Base-by-base conservation (phyloP, 2,113 vertebrate genomes). In the Chauna torquata region DNA sequence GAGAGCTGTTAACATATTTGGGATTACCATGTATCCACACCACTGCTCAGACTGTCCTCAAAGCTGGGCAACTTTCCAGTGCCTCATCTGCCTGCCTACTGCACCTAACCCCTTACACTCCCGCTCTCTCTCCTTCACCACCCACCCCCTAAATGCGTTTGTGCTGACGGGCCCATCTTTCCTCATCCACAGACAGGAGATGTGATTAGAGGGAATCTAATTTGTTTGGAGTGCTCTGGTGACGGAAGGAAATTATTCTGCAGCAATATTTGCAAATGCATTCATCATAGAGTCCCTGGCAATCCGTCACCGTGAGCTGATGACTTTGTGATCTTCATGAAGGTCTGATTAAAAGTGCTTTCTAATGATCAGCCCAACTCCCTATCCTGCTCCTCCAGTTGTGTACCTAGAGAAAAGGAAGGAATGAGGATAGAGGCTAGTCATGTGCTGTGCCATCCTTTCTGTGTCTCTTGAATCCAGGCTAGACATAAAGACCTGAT, bases 121-220 rank as follows among this genome's bases (percentile, higher is more conserved):
- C 62, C 16, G 25, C 86, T 89, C 85, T 79, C n/a, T 91, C 78
- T 74, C 89, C 61, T 96, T 72, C 3, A 2, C 91, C 70, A 52
- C 96, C 94, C 66, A 5, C 76, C 94, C 86, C 96, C 82, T 93
- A 92, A 96, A 91, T 92, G 94, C 65, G 4, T 97, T 98, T 98
- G 83, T 95, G 94, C 94, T 97, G 97, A 97, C 81, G 94, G 85
- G 93, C 87, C 92, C 96, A 96, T 97, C 96, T 98, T 98, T 98
- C 95, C 96, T 98, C 88, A 96, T 97, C 96, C 91, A 88, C 86
- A 97, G 96, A 97, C 95, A 97, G 95, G 96, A 98, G 96, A 98
- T 98, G 96, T 98, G 97, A 98, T 98, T 98, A 98, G 97, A 98
- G 90, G 61, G 96, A 98, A 98, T 98, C 97, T 98, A 98, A 98